A percentile compares a stretch with the other conserved stretches of the same genome.
Conservation (phyloP, 1,140 invertebrate species). For the Eubasilissa regina region DNA sequence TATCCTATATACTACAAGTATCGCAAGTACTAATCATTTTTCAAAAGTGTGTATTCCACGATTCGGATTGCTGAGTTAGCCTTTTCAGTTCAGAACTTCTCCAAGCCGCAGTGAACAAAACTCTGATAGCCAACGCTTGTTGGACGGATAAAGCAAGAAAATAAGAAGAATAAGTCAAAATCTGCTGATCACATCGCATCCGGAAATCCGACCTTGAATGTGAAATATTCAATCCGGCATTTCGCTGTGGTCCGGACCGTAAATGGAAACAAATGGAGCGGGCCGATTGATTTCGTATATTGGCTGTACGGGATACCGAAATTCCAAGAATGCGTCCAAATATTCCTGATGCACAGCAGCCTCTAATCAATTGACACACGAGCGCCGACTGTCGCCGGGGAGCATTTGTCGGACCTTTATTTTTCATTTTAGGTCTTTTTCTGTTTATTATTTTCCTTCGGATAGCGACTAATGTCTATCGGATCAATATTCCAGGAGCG, state of each 20-base stretch:
- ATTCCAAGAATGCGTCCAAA: constrained; percentile 38
- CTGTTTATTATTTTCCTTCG: neutral
- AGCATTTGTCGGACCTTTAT: neutral
- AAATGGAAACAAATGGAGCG: neutral
- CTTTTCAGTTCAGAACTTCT: too few relatives aligned
- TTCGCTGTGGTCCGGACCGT: neutral
- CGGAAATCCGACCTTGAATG: too few relatives aligned
- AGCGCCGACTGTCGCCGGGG: constrained; percentile 13
- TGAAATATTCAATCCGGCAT: too few relatives aligned
- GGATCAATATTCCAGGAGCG: neutral
- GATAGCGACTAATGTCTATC: constrained; percentile 11
- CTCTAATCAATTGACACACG: constrained; percentile 50
- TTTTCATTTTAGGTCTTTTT: neutral
- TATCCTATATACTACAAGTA: too few relatives aligned
- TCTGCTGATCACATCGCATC: too few relatives aligned
- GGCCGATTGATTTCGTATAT: constrained; percentile 8
- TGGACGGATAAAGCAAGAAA: too few relatives aligned
- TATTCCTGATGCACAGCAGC: constrained; percentile 22
- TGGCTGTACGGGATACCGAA: neutral
- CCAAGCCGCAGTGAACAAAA: too few relatives aligned
- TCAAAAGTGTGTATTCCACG: too few relatives aligned
- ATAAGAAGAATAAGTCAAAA: too few relatives aligned
- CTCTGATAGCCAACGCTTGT: too few relatives aligned
- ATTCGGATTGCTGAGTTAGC: too few relatives aligned
- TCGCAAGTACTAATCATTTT: too few relatives aligned